phyloP scores from a whole-genome alignment of 2,888 invertebrate genomes.

The Drosophila pseudotalamancana region DNA sequence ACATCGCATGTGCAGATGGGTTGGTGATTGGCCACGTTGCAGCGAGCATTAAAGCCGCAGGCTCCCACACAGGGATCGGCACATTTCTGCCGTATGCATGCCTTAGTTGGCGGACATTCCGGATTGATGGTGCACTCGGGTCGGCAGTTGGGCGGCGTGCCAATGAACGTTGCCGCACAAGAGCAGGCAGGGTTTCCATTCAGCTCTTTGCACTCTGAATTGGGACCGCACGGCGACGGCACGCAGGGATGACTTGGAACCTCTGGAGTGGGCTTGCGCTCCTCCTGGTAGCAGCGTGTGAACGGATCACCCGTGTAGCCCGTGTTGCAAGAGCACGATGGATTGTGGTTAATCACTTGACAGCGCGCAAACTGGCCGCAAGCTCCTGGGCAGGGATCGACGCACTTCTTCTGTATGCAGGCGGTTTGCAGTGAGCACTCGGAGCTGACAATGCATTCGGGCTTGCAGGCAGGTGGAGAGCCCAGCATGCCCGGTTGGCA shows the following conservation, averaged over 20 bases:
- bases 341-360: constrained; percentile 90
- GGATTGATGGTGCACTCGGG: constrained; percentile 87
- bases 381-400: constrained; percentile 89
- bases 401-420: constrained; percentile 90
- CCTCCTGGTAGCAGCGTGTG: constrained; percentile 86
- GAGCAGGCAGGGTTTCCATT: constrained; percentile 86
- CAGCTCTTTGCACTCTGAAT: constrained; percentile 86
- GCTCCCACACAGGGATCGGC: constrained; percentile 88
- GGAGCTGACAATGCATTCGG: constrained; percentile 91
- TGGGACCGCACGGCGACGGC: constrained; percentile 88
- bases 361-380: constrained; percentile 90
- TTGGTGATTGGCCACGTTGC: constrained; percentile 86
- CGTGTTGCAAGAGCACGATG: constrained; percentile 89
- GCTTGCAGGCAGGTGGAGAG: constrained; percentile 90
- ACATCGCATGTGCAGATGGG: constrained; percentile 85
- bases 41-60: constrained; percentile 88
- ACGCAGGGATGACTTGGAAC: constrained; percentile 85
- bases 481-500: constrained; percentile 89
- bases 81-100: constrained; percentile 85
- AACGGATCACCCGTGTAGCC: constrained; percentile 91
- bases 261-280: constrained; percentile 82
- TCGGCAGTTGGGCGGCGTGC: constrained; percentile 87
- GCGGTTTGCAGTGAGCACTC: constrained; percentile 90
- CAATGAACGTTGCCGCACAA: constrained; percentile 87
- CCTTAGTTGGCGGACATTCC: constrained; percentile 85